Evolutionary conservation across 2,113 vertebrate genomes (phyloP).

Genomic region (Hemiprocne comata): DNA sequence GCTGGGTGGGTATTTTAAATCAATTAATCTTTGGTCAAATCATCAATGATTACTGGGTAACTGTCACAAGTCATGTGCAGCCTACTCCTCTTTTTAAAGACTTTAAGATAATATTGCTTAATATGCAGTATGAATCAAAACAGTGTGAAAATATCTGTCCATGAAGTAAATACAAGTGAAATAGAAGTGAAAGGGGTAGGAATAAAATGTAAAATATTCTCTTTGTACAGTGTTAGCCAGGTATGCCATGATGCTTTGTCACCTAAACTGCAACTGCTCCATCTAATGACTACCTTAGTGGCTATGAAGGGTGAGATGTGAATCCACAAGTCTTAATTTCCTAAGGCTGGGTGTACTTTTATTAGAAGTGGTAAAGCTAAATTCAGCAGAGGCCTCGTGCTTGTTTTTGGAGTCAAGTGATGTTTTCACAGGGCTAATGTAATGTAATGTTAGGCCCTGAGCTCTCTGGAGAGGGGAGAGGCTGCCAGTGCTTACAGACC

Average conservation of each 20-base stretch:
- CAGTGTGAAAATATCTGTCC: background rate
- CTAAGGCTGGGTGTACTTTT: background rate
- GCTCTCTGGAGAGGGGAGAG: background rate
- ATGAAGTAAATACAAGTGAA: background rate
- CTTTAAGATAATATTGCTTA: background rate
- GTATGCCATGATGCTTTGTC: background rate
- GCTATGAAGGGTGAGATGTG: background rate
- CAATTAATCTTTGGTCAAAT: background rate
- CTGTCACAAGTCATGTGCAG: background rate
- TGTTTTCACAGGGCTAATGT: conserved; percentile 12
- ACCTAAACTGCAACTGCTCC: background rate
- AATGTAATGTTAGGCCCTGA: background rate
- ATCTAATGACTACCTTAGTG: background rate
- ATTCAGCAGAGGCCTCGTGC: conserved; percentile 2
- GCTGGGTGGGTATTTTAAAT: background rate
- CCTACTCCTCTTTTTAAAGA: background rate
- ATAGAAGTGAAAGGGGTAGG: background rate
- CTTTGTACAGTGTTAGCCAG: background rate
- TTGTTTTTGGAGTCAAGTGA: conserved; percentile 20
- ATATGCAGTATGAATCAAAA: background rate
- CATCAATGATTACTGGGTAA: background rate
- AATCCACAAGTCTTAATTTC: background rate
- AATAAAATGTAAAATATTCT: background rate
- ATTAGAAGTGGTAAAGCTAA: background rate
- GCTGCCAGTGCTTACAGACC: background rate